These are phyloP conservation scores for Synaphobranchus kaupii DNA, from an alignment of 2,797 vertebrate species.

Conservation along the genomic window DNA sequence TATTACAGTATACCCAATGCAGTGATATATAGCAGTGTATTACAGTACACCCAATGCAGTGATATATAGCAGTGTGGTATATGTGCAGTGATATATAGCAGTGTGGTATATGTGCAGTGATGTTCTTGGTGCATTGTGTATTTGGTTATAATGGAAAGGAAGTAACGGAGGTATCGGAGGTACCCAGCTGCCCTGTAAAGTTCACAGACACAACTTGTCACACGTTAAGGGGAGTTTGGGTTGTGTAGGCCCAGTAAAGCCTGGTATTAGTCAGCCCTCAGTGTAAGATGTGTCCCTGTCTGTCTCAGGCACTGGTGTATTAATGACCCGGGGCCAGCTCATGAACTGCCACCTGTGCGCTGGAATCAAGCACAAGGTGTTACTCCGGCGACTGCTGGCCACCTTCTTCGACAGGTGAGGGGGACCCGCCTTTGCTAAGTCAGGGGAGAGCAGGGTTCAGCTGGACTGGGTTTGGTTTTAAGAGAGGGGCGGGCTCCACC, in stretches of 20 bases:
- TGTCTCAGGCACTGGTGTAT: conserved; percentile 86
- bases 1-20: not conserved
- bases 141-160: not conserved
- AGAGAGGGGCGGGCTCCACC: not conserved
- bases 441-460: not conserved
- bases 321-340: conserved; percentile 94
- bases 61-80: no score
- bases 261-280: not conserved
- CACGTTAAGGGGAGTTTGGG: no score
- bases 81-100: no score
- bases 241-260: no score
- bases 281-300: not conserved
- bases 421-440: conserved; percentile 16
- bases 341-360: conserved; percentile 98
- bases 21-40: not conserved
- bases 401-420: conserved; percentile 94
- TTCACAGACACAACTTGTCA: no score
- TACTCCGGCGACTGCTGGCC: conserved; percentile 88
- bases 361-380: conserved; percentile 94
- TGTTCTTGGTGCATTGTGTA: conserved; percentile 41
- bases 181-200: no score
- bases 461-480: not conserved
- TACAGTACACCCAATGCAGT: not conserved
- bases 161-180: not conserved
- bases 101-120: conserved; percentile 14